Evolutionary conservation across 2,888 invertebrate species (phyloP).

Genomic region (Meiosimyza decipiens): DNA sequence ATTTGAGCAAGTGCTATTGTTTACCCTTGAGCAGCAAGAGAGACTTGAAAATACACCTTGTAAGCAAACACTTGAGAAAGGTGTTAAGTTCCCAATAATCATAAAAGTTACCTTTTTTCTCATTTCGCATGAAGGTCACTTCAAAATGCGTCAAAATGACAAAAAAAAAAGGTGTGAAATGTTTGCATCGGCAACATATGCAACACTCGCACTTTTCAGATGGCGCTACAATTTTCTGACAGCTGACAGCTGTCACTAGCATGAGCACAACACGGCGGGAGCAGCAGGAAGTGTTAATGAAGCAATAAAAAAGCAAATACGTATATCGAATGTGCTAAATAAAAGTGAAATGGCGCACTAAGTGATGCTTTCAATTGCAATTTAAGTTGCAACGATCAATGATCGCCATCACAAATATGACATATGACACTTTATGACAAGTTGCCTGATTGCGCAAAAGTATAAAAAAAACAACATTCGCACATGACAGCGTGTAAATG

Average conservation of each 20-base stretch:
- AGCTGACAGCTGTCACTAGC: constrained; percentile 17
- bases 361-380: constrained; percentile 8
- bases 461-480: too few species aligned
- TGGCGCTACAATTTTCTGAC: constrained; percentile 22
- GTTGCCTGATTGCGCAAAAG: too few species aligned
- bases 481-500: not conserved
- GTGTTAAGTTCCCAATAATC: constrained; percentile 51
- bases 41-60: constrained; percentile 32
- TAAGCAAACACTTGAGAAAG: constrained; percentile 46
- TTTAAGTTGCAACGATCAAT: constrained; percentile 9
- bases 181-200: not conserved
- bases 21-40: constrained; percentile 37
- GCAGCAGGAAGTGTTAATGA: constrained; percentile 20
- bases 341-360: not conserved
- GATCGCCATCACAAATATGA: constrained; percentile 5
- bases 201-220: constrained; percentile 1
- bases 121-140: not conserved
- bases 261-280: not conserved
- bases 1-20: constrained; percentile 41
- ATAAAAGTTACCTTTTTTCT: constrained; percentile 9
- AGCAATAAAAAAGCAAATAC: not conserved
- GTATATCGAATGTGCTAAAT: not conserved
- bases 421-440: too few species aligned
- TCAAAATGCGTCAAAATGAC: not conserved
- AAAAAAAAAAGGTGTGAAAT: constrained; percentile 19